These are phyloP conservation scores for Leptopilina myrica DNA, from an alignment of 2,888 invertebrate genomes.

Conservation along the genomic window DNA sequence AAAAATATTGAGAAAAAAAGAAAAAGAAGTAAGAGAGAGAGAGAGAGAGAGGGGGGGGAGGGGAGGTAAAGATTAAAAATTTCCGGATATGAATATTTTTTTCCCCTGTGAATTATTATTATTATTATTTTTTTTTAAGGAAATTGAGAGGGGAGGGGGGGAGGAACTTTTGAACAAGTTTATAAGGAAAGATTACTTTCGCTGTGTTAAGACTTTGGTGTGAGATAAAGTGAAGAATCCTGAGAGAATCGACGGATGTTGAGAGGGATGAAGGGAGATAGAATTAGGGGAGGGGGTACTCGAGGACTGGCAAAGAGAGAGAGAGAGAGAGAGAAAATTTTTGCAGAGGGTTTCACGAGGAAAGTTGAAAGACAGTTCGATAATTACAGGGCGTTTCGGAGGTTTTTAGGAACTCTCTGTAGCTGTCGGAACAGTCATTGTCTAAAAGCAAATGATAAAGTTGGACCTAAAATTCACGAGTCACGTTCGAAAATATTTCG, in stretches of 20 bases:
- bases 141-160: no score
- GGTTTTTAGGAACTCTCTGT: conserved; percentile 15
- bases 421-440: conserved; percentile 35
- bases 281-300: not conserved
- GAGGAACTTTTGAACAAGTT: not conserved
- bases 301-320: not conserved
- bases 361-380: conserved; percentile 43
- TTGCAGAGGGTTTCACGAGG: conserved; percentile 12
- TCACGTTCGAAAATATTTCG: conserved; percentile 28
- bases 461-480: conserved; percentile 35
- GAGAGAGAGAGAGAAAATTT: no score
- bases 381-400: conserved; percentile 41
- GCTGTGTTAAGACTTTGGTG: not conserved
- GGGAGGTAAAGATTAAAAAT: no score
- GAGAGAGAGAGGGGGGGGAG: no score
- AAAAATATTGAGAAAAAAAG: no score
- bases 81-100: not conserved
- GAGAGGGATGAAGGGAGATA: not conserved
- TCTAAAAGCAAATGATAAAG: conserved; percentile 23
- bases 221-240: conserved; percentile 34
- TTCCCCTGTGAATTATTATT: not conserved
- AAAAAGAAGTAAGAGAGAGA: no score
- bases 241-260: conserved; percentile 38
- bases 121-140: not conserved
- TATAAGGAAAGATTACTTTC: not conserved